Conservation (phyloP, 2,797 vertebrate genomes). For the Helarctos malayanus region DNA sequence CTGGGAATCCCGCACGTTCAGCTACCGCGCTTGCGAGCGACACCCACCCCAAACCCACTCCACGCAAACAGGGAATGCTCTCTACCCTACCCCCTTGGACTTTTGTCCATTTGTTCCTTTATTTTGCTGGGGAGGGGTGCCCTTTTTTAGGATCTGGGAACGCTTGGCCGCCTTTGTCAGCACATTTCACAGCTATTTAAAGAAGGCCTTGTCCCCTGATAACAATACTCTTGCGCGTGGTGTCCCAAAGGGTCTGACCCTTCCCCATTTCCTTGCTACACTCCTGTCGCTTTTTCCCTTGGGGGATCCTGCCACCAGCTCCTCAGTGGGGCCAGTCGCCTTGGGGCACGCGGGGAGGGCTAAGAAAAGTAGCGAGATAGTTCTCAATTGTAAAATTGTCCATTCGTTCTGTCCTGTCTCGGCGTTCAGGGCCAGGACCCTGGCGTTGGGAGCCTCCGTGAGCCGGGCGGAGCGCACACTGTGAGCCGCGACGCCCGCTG, state of each 20-base stretch:
- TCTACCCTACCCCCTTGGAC: not conserved
- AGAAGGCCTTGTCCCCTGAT: not conserved
- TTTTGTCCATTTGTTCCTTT: not conserved
- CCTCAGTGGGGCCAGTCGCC: not conserved
- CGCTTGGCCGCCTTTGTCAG: not conserved
- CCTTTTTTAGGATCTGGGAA: not conserved
- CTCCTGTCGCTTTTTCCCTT: not conserved
- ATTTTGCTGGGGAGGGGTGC: rapidly evolving
- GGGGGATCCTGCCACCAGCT: not conserved
- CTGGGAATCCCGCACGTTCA: rapidly evolving
- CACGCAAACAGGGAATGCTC: rapidly evolving
- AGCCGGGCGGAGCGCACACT: rapidly evolving
- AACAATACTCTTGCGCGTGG: not conserved
- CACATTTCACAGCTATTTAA: slow-evolving; percentile 1
- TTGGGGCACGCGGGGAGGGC: not conserved
- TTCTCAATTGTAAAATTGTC: not conserved
- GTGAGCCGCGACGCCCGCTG: not conserved
- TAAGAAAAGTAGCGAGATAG: not conserved
- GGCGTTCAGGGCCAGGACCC: not conserved
- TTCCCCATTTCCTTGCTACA: not conserved
- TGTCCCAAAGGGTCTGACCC: not conserved
- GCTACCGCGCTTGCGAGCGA: rapidly evolving
- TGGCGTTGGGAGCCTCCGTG: rapidly evolving
- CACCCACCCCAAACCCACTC: no score
- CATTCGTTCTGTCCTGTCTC: not conserved